Conservation (phyloP, 53 echinoderm and acorn worm genomes). For the Echinarachnius parma region DNA sequence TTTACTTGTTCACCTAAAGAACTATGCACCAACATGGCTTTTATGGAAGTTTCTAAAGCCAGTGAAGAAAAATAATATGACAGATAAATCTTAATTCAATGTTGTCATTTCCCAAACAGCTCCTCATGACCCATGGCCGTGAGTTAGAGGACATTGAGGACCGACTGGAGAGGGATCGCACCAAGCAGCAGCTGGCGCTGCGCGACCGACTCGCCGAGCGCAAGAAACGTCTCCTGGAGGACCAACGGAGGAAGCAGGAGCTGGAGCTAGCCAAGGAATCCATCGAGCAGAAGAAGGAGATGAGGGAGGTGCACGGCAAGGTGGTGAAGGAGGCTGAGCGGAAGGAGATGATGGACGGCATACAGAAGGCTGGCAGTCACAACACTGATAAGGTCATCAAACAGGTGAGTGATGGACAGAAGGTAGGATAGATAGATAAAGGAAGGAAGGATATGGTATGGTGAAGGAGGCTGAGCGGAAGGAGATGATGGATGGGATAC, state of each 20-base stretch:
- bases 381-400: slow-evolving; percentile 88
- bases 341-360: slow-evolving; percentile 81
- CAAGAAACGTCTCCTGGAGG: slow-evolving; percentile 64
- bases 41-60: no score
- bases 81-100: no score
- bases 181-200: slow-evolving; percentile 53
- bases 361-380: slow-evolving; percentile 71
- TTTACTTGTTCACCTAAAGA: no score
- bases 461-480: slow-evolving; percentile 78
- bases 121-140: slow-evolving; percentile 74
- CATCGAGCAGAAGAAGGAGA: slow-evolving; percentile 90
- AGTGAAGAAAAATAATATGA: no score
- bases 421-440: no score
- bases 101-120: slow-evolving; percentile 46
- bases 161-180: slow-evolving; percentile 72
- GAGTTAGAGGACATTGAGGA: slow-evolving; percentile 95
- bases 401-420: slow-evolving; percentile 50
- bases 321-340: slow-evolving; percentile 77
- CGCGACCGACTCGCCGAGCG: slow-evolving; percentile 76
- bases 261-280: slow-evolving; percentile 71
- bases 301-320: slow-evolving; percentile 73
- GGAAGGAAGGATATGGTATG: slow-evolving; percentile 72
- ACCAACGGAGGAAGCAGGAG: slow-evolving; percentile 79
- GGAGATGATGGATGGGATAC: slow-evolving; percentile 85
- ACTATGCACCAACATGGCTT: no score